Evolutionary conservation across 2,113 vertebrate genomes (phyloP), one percentile per base, ranked within the genome.

Genomic region (Lepus europaeus): DNA sequence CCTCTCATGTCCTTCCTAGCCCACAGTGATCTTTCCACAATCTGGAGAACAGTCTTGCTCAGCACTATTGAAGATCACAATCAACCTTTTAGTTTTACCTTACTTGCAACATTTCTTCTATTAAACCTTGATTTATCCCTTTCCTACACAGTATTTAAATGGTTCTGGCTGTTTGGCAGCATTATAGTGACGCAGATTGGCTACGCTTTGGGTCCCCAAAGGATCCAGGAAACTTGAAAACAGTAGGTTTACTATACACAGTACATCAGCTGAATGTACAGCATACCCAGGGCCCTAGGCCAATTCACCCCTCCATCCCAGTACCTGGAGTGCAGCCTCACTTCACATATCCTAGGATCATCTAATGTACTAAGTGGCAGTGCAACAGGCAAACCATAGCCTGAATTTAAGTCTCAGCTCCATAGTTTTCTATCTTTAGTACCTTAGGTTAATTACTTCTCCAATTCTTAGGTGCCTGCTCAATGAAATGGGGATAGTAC

Each of bases 31-130:
- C 66, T 64, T 85, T 66, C 69, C 39, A 78, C 25, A 78, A 22
- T 79, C 29, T 90, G 66, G 53, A 90, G 29, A 31, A 87, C 16
- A 90, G 56, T 39, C 93, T 78, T 92, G 81, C 53, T 83, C 66
- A 51, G n/a, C n/a, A 36, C 33, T 79, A 31, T 4, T 59, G 64
- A 70, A 74, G 1, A 29, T 16, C 20, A 61, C 39, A 56, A 3
- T n/a, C 10, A 70, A 78, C 4, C 72, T 61, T 90, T 88, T 72
- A 87, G 78, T 69, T 72, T 87, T 27, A 72, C 69, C 66, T 77
- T 56, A 79, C 31, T 23, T 84, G 14, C 63, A 92, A 77, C 13
- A 70, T 84, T 69, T 84, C 79, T 94, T 85, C 22, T 51, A 61
- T 31, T 76, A 33, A 84, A 53, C 36, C 33, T 51, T 88, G 61